Base-by-base conservation (phyloP, 2,113 vertebrate species). In the Scophthalmus maximus region DNA sequence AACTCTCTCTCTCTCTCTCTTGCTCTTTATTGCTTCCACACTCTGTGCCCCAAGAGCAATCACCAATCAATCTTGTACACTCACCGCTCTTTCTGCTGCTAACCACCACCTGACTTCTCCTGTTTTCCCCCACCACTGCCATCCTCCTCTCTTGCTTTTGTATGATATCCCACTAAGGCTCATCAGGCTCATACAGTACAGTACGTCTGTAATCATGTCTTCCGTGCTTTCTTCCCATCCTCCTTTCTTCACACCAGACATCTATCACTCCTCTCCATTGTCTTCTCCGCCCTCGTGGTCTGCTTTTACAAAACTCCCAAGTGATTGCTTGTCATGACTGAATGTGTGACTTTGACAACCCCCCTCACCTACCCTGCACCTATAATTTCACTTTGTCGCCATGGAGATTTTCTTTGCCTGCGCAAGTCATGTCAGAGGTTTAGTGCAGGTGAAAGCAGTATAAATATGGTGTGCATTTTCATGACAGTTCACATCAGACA, bases 21-120 rank as follows among this genome's bases (percentile, higher is more conserved):
- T 52, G 15, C 66, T 63, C 76, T 89, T 87, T 90, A 88, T 88
- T 88, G 76, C 91, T 84, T 84, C 81, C 72, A 83, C 77, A 83
- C 84, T 76, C 75, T 49, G 62, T 79, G 79, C 77, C 89, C 79
- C 64, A 76, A 88, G 77, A 59, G 77, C 89, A 88, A 91, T 91
- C 88, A 83, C 89, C 87, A 86, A 92, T 92, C 91, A 89, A 90
- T 90, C 86, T 82, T 74, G 64, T 78, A 72, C 72, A 65, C 79
- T 89, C 76, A 69, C 57, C 40, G 58, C 63, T 70, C 47, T 60
- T 50, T 70, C 57, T 64, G 61, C 75, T 36, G 68, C 78, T 82
- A 85, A 85, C 80, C 64, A 83, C 69, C 68, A 74, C 47, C 51
- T 68, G 60, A 76, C 76, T 75, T 57, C 68, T 42, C 38, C 57